Evolutionary conservation across 2,113 vertebrate species (phyloP), one percentile per base, ranked within the genome.

Genomic region (Prochilodus magdalenae): DNA sequence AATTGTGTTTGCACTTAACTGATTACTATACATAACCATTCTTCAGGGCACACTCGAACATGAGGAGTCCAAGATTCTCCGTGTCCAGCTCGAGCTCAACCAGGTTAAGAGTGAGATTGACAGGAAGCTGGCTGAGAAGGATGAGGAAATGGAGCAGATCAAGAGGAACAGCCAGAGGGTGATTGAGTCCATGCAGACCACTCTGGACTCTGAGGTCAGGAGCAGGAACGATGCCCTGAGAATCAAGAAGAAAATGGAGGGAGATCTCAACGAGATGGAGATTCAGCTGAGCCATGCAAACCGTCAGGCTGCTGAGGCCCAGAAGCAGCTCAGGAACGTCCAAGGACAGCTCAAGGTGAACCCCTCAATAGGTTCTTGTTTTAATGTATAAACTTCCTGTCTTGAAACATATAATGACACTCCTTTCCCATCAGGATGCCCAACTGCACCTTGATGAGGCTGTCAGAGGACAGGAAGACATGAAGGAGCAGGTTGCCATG

Each of bases 371-470:
- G 12, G 26, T 73, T 63, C 5, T 5, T 13, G 16, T 3, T 30
- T 15, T 18, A 26, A 24, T 53, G 84, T 89, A 12, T 26, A 15
- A 29, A 29, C 22, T n/a, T 94, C 94, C 0, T 33, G 63, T 22
- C 22, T 24, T 57, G 22, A 76, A 13, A 12, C 40, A 26, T 36
- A 18, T 63, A 40, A 63, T 76, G 14, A 67, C 40, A 20, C 60
- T 15, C 10, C n/a, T 14, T 57, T 70, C 2, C 59, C 63, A 57
- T 13, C 16, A 97, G 96, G 97, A 97, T 80, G 94, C 94, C 80
- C 95, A 97, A 88, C 81, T 98, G 83, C 95, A 96, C 80, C 92
- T 97, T 82, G 95, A 97, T 14, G 95, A 96, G n/a, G 91, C 94
- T n/a, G 18, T 91, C 72, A 92, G 93, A 89, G 89, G 88, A 22